Conservation (phyloP, 2,113 vertebrate genomes). For the Vireo altiloquus region DNA sequence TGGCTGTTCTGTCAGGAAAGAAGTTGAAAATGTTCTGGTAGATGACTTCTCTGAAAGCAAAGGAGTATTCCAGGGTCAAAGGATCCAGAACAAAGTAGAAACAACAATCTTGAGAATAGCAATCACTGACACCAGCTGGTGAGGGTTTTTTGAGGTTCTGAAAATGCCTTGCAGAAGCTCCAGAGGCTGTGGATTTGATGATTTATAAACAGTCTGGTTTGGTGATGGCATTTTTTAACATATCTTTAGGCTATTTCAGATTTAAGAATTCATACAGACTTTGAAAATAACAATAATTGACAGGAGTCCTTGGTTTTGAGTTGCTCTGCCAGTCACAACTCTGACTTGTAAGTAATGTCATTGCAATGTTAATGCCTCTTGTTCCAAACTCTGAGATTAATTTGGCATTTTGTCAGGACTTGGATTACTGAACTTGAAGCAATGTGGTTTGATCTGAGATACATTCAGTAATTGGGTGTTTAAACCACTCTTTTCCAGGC, state of each 20-base stretch:
- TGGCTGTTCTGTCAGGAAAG: background rate
- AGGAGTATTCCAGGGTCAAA: background rate
- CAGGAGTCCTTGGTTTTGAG: background rate
- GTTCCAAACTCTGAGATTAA: background rate
- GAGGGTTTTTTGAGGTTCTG: background rate
- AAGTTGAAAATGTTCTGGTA: background rate
- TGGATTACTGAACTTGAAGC: background rate
- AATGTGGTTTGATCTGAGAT: background rate
- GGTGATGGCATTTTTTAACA: background rate
- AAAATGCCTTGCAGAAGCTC: background rate
- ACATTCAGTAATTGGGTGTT: background rate
- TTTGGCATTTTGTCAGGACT: background rate
- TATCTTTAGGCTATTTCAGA: background rate
- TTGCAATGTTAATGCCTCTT: background rate
- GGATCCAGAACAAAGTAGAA: background rate
- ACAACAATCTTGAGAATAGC: background rate
- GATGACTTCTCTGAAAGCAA: background rate
- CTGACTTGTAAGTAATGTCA: background rate
- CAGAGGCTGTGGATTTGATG: background rate
- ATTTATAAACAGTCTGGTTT: background rate
- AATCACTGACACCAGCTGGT: background rate
- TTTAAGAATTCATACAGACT: background rate
- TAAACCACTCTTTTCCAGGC: conserved; percentile 73
- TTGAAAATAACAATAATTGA: background rate
- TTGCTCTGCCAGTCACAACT: background rate